phyloP scores from a whole-genome alignment of 2,113 vertebrate genomes.

The Cyanoliseus patagonus region DNA sequence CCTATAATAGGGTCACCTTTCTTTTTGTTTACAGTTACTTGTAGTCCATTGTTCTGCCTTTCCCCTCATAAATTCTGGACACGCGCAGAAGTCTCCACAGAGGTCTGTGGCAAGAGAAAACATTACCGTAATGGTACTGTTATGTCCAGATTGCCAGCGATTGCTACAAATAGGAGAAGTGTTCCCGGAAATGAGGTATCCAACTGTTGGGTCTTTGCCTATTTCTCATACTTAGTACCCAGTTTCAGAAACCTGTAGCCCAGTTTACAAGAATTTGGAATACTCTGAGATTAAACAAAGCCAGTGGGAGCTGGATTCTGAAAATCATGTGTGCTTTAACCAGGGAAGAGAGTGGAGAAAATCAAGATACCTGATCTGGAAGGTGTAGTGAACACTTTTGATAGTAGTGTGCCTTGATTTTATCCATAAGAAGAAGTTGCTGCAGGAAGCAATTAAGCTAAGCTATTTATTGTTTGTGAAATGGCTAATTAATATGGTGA shows the following conservation, averaged over 20 bases:
- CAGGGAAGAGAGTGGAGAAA: neutral
- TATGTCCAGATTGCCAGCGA: neutral
- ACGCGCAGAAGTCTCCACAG: no score
- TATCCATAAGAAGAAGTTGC: constrained; percentile 15
- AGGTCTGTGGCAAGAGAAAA: no score
- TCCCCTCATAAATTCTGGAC: no score
- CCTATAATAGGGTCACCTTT: no score
- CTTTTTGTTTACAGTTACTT: no score
- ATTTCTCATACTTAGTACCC: neutral
- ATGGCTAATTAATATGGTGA: constrained; percentile 19
- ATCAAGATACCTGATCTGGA: neutral
- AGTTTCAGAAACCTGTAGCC: neutral
- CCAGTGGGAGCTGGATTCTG: neutral
- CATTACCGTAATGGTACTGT: neutral
- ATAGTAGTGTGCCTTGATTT: neutral
- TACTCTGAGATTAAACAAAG: neutral
- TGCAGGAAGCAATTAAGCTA: neutral
- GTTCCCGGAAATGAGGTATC: neutral
- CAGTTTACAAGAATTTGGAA: neutral
- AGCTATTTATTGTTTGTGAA: constrained; percentile 42
- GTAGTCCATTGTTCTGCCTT: no score
- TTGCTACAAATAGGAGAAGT: neutral
- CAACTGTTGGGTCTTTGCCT: neutral
- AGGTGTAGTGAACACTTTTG: neutral
- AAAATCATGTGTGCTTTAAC: neutral